These are phyloP conservation scores for Geodia barretti DNA, from an alignment of 37 sponge, comb jelly and placozoan genomes.

Conservation along the genomic window DNA sequence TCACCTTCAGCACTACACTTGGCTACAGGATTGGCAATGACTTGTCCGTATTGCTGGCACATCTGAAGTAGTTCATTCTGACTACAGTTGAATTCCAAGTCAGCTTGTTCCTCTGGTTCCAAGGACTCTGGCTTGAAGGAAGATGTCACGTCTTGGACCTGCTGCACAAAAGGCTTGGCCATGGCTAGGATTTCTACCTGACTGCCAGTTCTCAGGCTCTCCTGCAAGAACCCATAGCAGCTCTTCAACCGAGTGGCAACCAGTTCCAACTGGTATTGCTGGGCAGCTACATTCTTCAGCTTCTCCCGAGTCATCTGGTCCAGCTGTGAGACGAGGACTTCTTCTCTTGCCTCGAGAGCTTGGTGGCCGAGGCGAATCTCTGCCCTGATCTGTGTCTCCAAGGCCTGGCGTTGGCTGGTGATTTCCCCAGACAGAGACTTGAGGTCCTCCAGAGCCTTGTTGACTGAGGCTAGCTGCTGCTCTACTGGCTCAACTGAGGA, in stretches of 20 bases:
- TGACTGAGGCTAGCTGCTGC: conserved; percentile 9
- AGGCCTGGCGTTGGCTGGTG: conserved; percentile 7
- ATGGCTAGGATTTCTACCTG: conserved; percentile 29
- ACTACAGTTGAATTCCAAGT: background rate
- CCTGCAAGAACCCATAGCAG: conserved; percentile 13
- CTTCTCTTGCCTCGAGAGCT: conserved; percentile 14
- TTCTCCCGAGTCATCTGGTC: conserved; percentile 7
- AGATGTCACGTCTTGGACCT: conserved; percentile 5
- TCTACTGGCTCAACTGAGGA: conserved; percentile 11
- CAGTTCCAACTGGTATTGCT: conserved; percentile 13
- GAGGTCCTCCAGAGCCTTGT: conserved; percentile 1
- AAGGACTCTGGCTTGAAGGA: conserved; percentile 4
- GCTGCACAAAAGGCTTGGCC: conserved; percentile 9
- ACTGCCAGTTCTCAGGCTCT: conserved; percentile 21
- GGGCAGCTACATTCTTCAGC: conserved; percentile 16
- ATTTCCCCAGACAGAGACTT: background rate
- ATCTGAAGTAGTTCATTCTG: background rate
- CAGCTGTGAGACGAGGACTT: conserved; percentile 6
- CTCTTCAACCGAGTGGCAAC: conserved; percentile 20
- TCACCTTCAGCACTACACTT: conserved; percentile 6
- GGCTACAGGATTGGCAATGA: background rate
- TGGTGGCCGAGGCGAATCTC: conserved; percentile 14
- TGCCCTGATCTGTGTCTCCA: background rate
- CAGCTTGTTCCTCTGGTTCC: background rate
- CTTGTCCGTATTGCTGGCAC: conserved; percentile 10